These are phyloP conservation scores for Drosophila mojavensis DNA, from an alignment of 1,140 invertebrate species.

Conservation along the genomic window DNA sequence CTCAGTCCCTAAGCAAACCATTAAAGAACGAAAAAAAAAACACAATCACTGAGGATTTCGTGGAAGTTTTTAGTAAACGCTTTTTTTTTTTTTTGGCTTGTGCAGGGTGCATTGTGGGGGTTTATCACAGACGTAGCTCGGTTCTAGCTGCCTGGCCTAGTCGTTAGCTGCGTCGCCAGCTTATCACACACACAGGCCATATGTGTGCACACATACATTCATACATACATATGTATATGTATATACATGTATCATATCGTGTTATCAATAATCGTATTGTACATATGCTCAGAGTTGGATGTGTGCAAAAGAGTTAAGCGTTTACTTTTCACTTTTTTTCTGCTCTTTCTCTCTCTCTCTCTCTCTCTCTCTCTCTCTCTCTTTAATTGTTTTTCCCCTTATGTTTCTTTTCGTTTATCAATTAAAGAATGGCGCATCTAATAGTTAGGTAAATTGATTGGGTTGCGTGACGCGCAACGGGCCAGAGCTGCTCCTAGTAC, in stretches of 20 bases:
- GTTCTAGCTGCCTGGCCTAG: slow-evolving; percentile 26
- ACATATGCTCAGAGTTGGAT: slow-evolving; percentile 12
- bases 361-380: background rate
- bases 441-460: slow-evolving; percentile 31
- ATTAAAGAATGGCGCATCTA: slow-evolving; percentile 51
- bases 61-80: background rate
- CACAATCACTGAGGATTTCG: slow-evolving; percentile 40
- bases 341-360: background rate
- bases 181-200: slow-evolving; percentile 47
- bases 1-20: background rate
- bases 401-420: slow-evolving; percentile 56
- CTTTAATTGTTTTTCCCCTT: slow-evolving; percentile 34
- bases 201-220: background rate
- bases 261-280: slow-evolving; percentile 52
- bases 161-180: slow-evolving; percentile 63
- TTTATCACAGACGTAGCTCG: slow-evolving; percentile 26
- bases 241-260: slow-evolving; percentile 27
- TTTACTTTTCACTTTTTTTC: slow-evolving; percentile 10
- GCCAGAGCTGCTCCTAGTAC: no score
- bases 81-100: background rate
- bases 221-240: background rate
- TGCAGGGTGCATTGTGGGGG: background rate
- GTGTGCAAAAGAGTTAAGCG: slow-evolving; percentile 49
- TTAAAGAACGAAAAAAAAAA: background rate
- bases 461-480: background rate